A percentile compares a stretch with the other conserved stretches of the same genome.
Conservation (phyloP, 2,113 vertebrate genomes). For the Neodontobutis hainanensis region DNA sequence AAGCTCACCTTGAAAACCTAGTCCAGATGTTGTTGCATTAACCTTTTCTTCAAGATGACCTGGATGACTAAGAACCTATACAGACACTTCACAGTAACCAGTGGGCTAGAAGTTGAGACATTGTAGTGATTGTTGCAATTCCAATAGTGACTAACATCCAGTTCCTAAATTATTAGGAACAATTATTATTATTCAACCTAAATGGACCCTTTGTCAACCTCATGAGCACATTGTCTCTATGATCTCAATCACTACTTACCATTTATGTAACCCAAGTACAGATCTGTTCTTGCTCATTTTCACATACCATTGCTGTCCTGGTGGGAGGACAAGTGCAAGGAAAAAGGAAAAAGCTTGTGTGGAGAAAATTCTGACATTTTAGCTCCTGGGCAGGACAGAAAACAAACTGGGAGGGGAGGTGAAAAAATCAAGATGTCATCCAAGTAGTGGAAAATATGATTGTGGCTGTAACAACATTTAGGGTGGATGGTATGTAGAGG, state of each 20-base stretch:
- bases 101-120: no score
- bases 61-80: no score
- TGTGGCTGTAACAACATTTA: conserved; percentile 25
- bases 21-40: no score
- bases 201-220: not conserved
- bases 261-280: conserved; percentile 23
- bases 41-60: no score
- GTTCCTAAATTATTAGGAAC: no score
- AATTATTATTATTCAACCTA: no score
- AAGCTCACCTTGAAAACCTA: no score
- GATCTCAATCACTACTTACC: conserved; percentile 21
- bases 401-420: conserved; percentile 24
- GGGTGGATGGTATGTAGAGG: conserved; percentile 29
- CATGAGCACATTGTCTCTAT: conserved; percentile 39
- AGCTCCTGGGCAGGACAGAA: conserved; percentile 9
- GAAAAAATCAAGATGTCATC: conserved; percentile 40
- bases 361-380: conserved; percentile 27
- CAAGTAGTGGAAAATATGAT: conserved; percentile 43
- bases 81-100: no score
- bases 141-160: no score
- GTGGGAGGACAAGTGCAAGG: conserved; percentile 10
- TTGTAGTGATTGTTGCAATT: no score
- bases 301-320: conserved; percentile 14
- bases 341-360: conserved; percentile 1
- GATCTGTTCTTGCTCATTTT: conserved; percentile 36